Evolutionary conservation across 2,113 vertebrate genomes (phyloP), one percentile per base, ranked within the genome.

Genomic region (Hydrolagus affinis): DNA sequence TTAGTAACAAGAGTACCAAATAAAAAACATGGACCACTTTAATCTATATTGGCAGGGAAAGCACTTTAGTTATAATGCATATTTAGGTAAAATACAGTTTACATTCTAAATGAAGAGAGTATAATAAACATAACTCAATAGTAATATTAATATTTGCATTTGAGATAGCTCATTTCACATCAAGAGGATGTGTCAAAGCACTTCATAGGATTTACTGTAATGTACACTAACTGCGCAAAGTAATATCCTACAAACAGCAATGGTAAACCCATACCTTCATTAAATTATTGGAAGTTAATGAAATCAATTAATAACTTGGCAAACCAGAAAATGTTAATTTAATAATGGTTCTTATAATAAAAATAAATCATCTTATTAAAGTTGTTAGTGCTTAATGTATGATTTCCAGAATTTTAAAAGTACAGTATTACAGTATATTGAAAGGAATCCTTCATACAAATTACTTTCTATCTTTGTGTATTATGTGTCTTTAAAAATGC

Each of bases 221-320:
- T 44, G 44, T 44, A 44, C 44, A 44, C 44, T 44, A 44, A 44
- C 44, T 44, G 44, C 44, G 6, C 44, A 44, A 1, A 44, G 44
- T 6, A 44, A 44, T 44, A 6, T 44, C 44, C 44, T 44, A 44
- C 44, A 44, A 44, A 44, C 44, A 44, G 44, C 44, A 64, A n/a
- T 60, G 60, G n/a, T 78, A 83, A 83, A 68, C 21, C 66, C 15
- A 83, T 44, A 44, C 44, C 19, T 64, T 75, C 32, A 56, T 83
- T 28, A 68, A 83, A 83, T 83, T 83, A 83, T 66, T 83, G 25
- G 78, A 25, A 32, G n/a, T 68, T 83, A 62, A 21, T 64, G 30
- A 66, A 83, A 32, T 66, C 15, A 30, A 32, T 68, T 83, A 23
- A 4, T 32, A 83, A 83, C 32, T 66, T 83, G 77, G 64, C 78